Conservation (phyloP, 2,113 vertebrate genomes). For the Hypomesus transpacificus region DNA sequence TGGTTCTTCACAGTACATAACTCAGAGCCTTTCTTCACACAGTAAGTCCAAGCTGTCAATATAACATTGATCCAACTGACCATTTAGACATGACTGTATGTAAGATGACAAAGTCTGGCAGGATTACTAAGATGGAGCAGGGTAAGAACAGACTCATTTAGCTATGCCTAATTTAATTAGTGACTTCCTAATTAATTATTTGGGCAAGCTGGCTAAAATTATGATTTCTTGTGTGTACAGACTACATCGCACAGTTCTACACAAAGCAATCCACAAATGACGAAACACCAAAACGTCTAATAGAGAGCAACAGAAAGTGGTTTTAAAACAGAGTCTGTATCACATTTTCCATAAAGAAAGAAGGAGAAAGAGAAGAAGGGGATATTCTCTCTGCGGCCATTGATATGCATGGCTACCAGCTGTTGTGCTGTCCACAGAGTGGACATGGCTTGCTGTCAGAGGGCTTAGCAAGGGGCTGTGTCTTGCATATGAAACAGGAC, state of each 20-base stretch:
- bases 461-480: slow-evolving; percentile 61
- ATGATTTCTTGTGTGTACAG: neutral
- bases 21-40: slow-evolving; percentile 32
- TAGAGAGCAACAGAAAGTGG: slow-evolving; percentile 7
- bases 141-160: slow-evolving; percentile 29
- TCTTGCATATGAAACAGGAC: slow-evolving; percentile 81
- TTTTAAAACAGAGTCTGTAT: slow-evolving; percentile 14
- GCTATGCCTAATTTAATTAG: slow-evolving; percentile 27
- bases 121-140: neutral
- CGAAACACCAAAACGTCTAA: neutral
- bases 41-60: slow-evolving; percentile 40
- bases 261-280: too few relatives aligned
- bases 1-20: neutral
- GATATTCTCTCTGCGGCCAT: slow-evolving; percentile 52
- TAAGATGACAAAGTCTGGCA: slow-evolving; percentile 25
- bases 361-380: neutral
- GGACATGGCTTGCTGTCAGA: slow-evolving; percentile 70
- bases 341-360: slow-evolving; percentile 22
- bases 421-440: slow-evolving; percentile 65
- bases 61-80: slow-evolving; percentile 37
- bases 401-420: slow-evolving; percentile 72
- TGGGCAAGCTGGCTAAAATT: slow-evolving; percentile 8
- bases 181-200: slow-evolving; percentile 31
- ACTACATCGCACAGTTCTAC: neutral
- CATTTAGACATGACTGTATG: slow-evolving; percentile 23